A percentile compares a stretch with the other conserved stretches of the same genome.
Evolutionary conservation across 2,797 vertebrate species (phyloP).

Genomic region (Yasuhikotakia modesta): DNA sequence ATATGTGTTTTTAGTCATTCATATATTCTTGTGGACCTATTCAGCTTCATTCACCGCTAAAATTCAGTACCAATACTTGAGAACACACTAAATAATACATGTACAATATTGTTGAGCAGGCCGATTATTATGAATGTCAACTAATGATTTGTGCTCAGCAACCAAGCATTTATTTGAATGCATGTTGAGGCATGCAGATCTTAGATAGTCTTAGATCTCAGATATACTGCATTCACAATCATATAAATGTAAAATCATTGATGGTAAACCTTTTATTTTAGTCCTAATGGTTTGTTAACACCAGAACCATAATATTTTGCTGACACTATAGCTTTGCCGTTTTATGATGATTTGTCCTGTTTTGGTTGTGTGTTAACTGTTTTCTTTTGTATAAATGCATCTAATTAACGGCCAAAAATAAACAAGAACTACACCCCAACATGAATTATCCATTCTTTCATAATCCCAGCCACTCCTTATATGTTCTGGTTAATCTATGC

Average conservation of each 20-base stretch:
- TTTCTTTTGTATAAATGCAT: too few relatives aligned
- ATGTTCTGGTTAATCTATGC: neutral
- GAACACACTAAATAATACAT: neutral
- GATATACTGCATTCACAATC: too few relatives aligned
- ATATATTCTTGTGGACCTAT: neutral
- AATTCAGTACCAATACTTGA: neutral
- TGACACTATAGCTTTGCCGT: too few relatives aligned
- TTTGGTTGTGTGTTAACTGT: too few relatives aligned
- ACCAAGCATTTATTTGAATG: neutral
- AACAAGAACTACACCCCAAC: conserved; percentile 29
- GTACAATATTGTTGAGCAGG: neutral
- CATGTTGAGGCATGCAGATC: too few relatives aligned
- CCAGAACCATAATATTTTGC: too few relatives aligned
- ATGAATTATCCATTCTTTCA: conserved; percentile 3
- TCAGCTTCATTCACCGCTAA: neutral
- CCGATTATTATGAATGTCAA: neutral
- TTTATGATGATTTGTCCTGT: too few relatives aligned
- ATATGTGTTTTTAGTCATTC: neutral
- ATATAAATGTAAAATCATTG: too few relatives aligned
- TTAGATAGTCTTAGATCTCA: too few relatives aligned
- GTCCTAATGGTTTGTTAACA: too few relatives aligned
- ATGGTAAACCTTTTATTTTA: too few relatives aligned
- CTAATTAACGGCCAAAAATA: conserved; percentile 3
- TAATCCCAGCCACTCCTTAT: conserved; percentile 11
- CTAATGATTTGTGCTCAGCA: neutral